Base-by-base conservation (phyloP, 2,797 vertebrate genomes). In the Pyrocephalus nanus region DNA sequence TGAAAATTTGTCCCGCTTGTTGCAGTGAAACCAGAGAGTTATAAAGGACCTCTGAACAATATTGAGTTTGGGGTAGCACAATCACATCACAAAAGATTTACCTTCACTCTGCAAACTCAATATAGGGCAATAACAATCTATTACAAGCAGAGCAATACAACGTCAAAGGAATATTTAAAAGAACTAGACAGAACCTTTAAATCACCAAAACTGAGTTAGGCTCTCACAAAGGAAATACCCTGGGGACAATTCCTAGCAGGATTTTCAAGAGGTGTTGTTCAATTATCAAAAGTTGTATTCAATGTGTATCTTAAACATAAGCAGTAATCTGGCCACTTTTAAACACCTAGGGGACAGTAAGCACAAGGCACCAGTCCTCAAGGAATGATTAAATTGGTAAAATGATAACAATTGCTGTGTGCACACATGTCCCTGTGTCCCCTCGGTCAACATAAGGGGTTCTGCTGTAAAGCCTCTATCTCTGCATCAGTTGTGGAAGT, bases 61-160 rank as follows among this genome's bases (percentile, higher is more conserved):
- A 99, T 99, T 98, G 98, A 98, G 98, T 99, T 99, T 99, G 93
- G 94, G 88, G 97, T 89, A 92, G 97, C 97, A 98, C 98, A 99
- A 99, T 99, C 97, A 97, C 98, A 99, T 99, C 99, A 98, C 98
- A 89, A 98, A 98, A 99, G 99, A 99, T 99, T 99, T 99, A 98
- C 98, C 98, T 98, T 98, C 98, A 98, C 98, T 98, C 98, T 96
- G 98, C 97, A 99, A 99, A 99, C 99, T 98, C 97, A 98, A 99
- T 99, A 98, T 97, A 97, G 96, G 97, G 98, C 99, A 99, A 99
- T 99, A 99, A 99, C 98, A 97, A 98, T 98, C 98, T 98, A 98
- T 99, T 99, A 99, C 98, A 97, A 98, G 98, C 97, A 97, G 96
- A 98, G 98, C 98, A 97, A 94, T 95, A 95, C 97, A 97, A 98